phyloP scores from a whole-genome alignment of 1,140 invertebrate genomes.

The Neuroterus valhalla region DNA sequence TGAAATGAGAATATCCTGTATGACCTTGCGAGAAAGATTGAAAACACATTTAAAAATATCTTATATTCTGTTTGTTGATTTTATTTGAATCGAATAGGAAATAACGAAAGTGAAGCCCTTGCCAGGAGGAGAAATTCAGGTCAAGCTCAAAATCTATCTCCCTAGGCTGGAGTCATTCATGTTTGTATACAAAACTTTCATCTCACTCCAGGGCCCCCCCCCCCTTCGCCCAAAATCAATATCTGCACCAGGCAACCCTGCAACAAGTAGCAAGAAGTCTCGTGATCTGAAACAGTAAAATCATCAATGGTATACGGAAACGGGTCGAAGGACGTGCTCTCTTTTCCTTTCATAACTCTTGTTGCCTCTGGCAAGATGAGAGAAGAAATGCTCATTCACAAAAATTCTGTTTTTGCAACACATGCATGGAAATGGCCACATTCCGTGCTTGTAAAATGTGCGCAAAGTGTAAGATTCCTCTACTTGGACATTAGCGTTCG shows the following conservation, averaged over 20 bases:
- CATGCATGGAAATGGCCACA: too few relatives aligned
- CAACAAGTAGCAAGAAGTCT: slow-evolving; percentile 61
- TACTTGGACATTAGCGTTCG: too few relatives aligned
- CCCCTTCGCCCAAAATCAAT: slow-evolving; percentile 59
- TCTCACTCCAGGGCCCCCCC: slow-evolving; percentile 35
- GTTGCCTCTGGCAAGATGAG: not conserved
- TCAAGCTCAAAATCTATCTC: slow-evolving; percentile 64
- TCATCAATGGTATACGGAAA: slow-evolving; percentile 3
- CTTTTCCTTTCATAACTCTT: slow-evolving; percentile 20
- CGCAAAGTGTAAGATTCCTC: too few relatives aligned
- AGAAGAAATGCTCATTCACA: not conserved
- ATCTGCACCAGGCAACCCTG: slow-evolving; percentile 44
- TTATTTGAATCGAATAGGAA: not conserved
- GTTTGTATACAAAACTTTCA: slow-evolving; percentile 52
- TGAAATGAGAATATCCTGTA: too few relatives aligned
- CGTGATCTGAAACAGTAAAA: slow-evolving; percentile 2
- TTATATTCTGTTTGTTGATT: too few relatives aligned
- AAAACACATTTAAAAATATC: too few relatives aligned
- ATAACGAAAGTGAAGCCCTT: slow-evolving; percentile 50
- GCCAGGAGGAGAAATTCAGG: slow-evolving; percentile 50
- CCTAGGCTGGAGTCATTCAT: slow-evolving; percentile 60
- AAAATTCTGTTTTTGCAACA: not conserved
- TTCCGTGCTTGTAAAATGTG: too few relatives aligned
- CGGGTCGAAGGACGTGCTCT: slow-evolving; percentile 7
- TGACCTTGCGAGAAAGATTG: too few relatives aligned